Evolutionary conservation across 2,113 vertebrate species (phyloP).

Genomic region (Talpa occidentalis): DNA sequence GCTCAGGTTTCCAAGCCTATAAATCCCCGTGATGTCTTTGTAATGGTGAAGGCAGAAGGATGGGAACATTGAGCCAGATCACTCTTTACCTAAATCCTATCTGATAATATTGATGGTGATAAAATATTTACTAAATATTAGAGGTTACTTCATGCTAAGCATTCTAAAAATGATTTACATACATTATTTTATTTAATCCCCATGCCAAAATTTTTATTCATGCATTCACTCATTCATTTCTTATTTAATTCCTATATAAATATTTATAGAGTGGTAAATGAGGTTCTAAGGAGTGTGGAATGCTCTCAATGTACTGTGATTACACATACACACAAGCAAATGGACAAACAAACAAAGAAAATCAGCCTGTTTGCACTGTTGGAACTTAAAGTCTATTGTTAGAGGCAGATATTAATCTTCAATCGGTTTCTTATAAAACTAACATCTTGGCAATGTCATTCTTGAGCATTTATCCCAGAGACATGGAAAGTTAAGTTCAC

Average conservation of each 20-base stretch:
- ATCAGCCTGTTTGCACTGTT: not conserved
- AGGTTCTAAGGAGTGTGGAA: constrained; percentile 31
- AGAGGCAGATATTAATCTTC: not conserved
- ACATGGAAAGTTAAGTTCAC: not conserved
- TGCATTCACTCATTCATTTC: constrained; percentile 53
- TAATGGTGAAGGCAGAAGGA: not conserved
- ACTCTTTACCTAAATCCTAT: not conserved
- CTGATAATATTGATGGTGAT: not conserved
- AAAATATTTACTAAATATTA: not conserved
- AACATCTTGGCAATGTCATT: not conserved
- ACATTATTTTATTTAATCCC: constrained; percentile 58
- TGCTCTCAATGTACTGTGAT: not conserved
- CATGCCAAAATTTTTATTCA: constrained; percentile 46
- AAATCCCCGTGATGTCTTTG: not conserved
- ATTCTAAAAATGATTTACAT: constrained; percentile 44
- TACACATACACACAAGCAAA: constrained; percentile 51
- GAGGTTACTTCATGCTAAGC: not conserved
- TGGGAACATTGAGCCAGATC: not conserved
- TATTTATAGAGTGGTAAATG: constrained; percentile 68
- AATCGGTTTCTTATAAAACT: not conserved
- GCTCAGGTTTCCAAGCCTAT: not conserved
- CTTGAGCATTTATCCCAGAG: not conserved
- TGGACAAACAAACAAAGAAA: constrained; percentile 46
- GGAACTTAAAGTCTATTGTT: not conserved
- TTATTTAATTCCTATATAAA: constrained; percentile 68